Conservation (phyloP, 2,888 invertebrate species). For the Rhamnusium bicolor region DNA sequence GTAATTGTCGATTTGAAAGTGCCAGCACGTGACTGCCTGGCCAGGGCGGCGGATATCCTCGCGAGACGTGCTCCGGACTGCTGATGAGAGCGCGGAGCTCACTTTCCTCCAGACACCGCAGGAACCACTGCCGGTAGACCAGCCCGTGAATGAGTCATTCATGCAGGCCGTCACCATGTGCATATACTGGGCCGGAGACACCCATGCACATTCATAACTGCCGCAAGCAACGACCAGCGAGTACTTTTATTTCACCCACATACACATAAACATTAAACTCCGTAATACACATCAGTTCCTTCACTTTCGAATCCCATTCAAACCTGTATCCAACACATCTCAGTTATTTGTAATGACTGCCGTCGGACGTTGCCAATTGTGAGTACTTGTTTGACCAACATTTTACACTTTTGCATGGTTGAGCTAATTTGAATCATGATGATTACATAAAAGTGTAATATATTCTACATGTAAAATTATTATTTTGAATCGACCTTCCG, state of each 20-base stretch:
- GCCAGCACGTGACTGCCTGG: conserved; percentile 40
- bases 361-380: no score
- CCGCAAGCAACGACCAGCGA: conserved; percentile 6
- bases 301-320: neutral
- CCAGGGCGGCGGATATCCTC: conserved; percentile 65
- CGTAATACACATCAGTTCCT: neutral
- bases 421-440: no score
- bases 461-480: no score
- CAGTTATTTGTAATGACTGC: neutral
- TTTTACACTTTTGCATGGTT: no score
- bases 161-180: conserved; percentile 16
- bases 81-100: conserved; percentile 62
- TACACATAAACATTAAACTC: neutral
- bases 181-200: conserved; percentile 22
- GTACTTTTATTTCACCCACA: conserved; percentile 28
- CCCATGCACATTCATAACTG: conserved; percentile 35
- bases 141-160: conserved; percentile 33
- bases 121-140: conserved; percentile 8
- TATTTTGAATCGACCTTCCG: no score
- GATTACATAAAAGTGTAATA: no score
- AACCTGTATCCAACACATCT: neutral
- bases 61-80: conserved; percentile 61
- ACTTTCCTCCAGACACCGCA: conserved; percentile 34
- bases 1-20: conserved; percentile 33
- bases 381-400: no score